Base-by-base conservation (phyloP, 1,140 invertebrate species). In the Mizuhopecten yessoensis region DNA sequence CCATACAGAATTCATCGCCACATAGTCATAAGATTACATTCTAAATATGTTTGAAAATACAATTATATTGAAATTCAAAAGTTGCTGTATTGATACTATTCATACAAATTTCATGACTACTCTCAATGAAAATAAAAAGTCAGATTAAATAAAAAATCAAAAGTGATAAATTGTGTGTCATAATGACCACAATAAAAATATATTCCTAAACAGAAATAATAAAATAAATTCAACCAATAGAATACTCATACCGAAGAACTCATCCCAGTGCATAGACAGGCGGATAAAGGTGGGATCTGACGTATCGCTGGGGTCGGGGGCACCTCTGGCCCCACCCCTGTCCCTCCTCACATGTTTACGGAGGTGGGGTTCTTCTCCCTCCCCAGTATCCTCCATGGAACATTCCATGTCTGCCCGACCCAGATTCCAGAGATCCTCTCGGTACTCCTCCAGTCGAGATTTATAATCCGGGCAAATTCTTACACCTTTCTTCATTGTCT, bases 331-430 rank as follows among this genome's bases (percentile, higher is more conserved):
- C 11, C 57, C 57, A 75, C 57, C 57, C 23, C 57, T n/a, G 23
- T 75, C 57, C 57, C 57, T n/a, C 57, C 57, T 75, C 57, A 75
- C 57, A 75, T 75, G 57, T 75, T n/a, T 75, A 75, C 57, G 57
- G 23, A 75, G 57, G 0, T 29, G 57, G 57, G 57, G 57, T n/a
- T 75, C n/a, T 5, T 75, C 57, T 75, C 57, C 57, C n/a, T 75
- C 57, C 57, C 57, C 57, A 29, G 57, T 29, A 75, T 75, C 57
- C 57, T 75, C 57, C 57, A 29, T 29, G 15, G 57, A n/a, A 13
- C 57, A 75, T 2, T 49, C 45, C 45, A 49, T 10, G 57, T 75
- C 57, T 29, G 57, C 57, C 57, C 57, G n/a, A 75, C 57, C 57
- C 57, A 75, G 57, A n/a, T 75, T 75, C 57, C 57, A 75, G 3